Evolutionary conservation across 2,797 vertebrate species (phyloP).

Genomic region (Loriculus beryllinus): DNA sequence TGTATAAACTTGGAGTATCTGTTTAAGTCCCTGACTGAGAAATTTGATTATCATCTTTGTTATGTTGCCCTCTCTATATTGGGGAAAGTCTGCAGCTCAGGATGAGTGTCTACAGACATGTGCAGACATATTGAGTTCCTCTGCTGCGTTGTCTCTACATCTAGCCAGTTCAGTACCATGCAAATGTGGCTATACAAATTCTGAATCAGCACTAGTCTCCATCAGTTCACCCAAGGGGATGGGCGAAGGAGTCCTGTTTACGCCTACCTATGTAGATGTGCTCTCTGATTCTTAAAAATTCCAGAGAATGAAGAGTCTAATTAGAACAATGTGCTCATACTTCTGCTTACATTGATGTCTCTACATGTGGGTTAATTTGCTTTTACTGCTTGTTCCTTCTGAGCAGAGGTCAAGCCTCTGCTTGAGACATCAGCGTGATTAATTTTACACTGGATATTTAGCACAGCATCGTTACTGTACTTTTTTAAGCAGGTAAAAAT

Average conservation of each 20-base stretch:
- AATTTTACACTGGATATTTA: neutral
- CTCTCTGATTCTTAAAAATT: neutral
- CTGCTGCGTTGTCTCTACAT: neutral
- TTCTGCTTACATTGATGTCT: neutral
- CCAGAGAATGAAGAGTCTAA: neutral
- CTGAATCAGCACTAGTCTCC: slow-evolving; percentile 14
- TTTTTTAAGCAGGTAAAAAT: slow-evolving; percentile 22
- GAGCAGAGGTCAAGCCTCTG: slow-evolving; percentile 9
- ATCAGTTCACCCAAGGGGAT: neutral
- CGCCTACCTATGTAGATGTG: neutral
- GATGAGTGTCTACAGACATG: neutral
- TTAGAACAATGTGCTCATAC: neutral
- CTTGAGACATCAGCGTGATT: slow-evolving; percentile 15
- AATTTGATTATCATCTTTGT: neutral
- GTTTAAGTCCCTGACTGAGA: neutral
- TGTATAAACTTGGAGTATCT: neutral
- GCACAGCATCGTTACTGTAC: neutral
- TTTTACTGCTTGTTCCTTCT: slow-evolving; percentile 1
- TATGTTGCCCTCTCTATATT: neutral
- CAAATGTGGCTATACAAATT: neutral
- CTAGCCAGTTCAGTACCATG: neutral
- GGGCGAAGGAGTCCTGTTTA: neutral
- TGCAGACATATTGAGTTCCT: neutral
- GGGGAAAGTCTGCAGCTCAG: neutral
- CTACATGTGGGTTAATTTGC: neutral